phyloP scores from a whole-genome alignment of 2,888 invertebrate genomes.

The Selenia dentaria region DNA sequence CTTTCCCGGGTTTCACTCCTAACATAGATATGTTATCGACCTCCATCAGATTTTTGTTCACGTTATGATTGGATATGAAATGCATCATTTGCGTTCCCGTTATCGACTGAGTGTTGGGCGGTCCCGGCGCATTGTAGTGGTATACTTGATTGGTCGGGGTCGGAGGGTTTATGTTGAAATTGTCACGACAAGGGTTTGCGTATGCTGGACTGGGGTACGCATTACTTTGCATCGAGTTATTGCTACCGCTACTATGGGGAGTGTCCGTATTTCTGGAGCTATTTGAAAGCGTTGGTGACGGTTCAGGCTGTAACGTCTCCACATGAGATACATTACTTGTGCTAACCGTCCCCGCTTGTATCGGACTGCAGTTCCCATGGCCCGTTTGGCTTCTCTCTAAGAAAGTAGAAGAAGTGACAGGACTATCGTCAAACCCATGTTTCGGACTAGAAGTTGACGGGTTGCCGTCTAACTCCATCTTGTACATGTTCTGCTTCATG shows the following conservation, averaged over 20 bases:
- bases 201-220: constrained; percentile 80
- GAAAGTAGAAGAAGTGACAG: constrained; percentile 89
- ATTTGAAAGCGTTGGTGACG: constrained; percentile 85
- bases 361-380: constrained; percentile 88
- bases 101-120: constrained; percentile 57
- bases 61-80: constrained; percentile 80
- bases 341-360: constrained; percentile 93
- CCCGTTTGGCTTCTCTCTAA: constrained; percentile 84
- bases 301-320: constrained; percentile 82
- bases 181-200: constrained; percentile 72
- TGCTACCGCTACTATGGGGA: constrained; percentile 69
- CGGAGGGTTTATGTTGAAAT: constrained; percentile 64
- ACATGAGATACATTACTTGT: constrained; percentile 91
- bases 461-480: constrained; percentile 78
- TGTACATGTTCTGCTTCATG: constrained; percentile 69
- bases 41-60: constrained; percentile 80
- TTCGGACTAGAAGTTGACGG: constrained; percentile 82
- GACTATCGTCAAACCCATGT: constrained; percentile 82
- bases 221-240: constrained; percentile 58
- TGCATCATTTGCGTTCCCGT: constrained; percentile 78
- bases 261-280: constrained; percentile 80
- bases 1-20: constrained; percentile 68
- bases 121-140: constrained; percentile 71
- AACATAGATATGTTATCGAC: constrained; percentile 82
- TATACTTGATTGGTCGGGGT: constrained; percentile 63